A percentile compares a stretch with the other conserved stretches of the same genome.
Evolutionary conservation across 1,140 invertebrate genomes (phyloP).

Genomic region (Aphidius gifuensis): DNA sequence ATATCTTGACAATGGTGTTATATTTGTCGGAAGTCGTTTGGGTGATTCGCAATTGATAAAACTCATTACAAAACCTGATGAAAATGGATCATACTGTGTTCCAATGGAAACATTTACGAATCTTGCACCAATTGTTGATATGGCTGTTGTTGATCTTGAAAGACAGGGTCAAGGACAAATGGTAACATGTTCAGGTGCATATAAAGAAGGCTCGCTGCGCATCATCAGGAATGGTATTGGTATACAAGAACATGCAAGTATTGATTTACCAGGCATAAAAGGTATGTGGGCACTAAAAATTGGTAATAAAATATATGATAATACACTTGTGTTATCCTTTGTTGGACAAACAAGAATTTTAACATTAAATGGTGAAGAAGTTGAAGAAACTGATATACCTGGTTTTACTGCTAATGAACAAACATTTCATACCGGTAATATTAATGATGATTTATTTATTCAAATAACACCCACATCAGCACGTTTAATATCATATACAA

Average conservation of each 20-base stretch:
- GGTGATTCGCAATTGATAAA: conserved; percentile 96
- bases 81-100: conserved; percentile 85
- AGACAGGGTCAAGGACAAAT: conserved; percentile 96
- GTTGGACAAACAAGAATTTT: conserved; percentile 91
- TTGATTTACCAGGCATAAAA: conserved; percentile 95
- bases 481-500: conserved; percentile 65
- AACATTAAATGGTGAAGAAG: conserved; percentile 88
- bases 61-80: conserved; percentile 81
- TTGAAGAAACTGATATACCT: conserved; percentile 91
- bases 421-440: conserved; percentile 91
- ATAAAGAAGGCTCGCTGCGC: conserved; percentile 93
- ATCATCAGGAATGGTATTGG: conserved; percentile 98
- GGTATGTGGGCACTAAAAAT: conserved; percentile 93
- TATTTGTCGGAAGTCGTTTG: conserved; percentile 93
- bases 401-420: conserved; percentile 89
- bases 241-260: conserved; percentile 95
- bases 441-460: conserved; percentile 76
- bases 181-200: conserved; percentile 96
- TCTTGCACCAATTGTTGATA: conserved; percentile 95
- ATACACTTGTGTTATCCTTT: conserved; percentile 89
- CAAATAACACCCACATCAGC: conserved; percentile 76
- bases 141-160: conserved; percentile 96
- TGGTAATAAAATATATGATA: conserved; percentile 67
- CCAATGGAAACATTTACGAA: conserved; percentile 97
- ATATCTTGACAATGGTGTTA: conserved; percentile 98